A percentile compares a stretch with the other conserved stretches of the same genome.
Conservation (phyloP, 2,888 invertebrate genomes). For the Creontiades dilutus region DNA sequence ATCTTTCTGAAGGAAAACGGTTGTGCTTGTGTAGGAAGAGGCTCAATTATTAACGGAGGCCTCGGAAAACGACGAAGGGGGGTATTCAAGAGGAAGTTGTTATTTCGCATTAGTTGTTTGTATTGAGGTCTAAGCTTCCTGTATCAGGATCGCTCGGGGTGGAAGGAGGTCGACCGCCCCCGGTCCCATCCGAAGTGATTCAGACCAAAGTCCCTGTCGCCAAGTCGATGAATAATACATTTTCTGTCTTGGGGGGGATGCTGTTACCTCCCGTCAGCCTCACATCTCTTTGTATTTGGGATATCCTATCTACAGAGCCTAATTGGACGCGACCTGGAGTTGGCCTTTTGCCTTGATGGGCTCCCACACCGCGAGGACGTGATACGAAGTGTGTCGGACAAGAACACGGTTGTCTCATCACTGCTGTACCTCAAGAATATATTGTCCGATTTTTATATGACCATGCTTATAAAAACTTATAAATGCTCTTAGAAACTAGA, state of each 20-base stretch:
- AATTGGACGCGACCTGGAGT: constrained; percentile 46
- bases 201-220: constrained; percentile 65
- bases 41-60: constrained; percentile 13
- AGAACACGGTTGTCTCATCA: too few relatives aligned
- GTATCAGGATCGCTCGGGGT: constrained; percentile 11
- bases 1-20: not conserved
- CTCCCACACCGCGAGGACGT: too few relatives aligned
- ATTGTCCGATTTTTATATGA: too few relatives aligned
- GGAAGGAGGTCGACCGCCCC: not conserved
- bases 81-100: constrained; percentile 53
- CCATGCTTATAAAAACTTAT: too few relatives aligned
- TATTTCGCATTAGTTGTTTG: constrained; percentile 68
- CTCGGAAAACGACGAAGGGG: not conserved
- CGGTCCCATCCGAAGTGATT: constrained; percentile 47
- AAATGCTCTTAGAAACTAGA: too few relatives aligned
- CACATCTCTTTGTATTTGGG: not conserved
- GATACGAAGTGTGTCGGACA: too few relatives aligned
- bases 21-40: not conserved
- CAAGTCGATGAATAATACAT: constrained; percentile 64
- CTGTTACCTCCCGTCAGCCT: not conserved
- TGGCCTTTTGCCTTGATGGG: not conserved
- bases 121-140: constrained; percentile 62
- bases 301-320: constrained; percentile 13
- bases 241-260: constrained; percentile 46
- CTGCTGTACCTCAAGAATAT: too few relatives aligned